These are phyloP conservation scores for Gila orcuttii DNA, from an alignment of 2,113 vertebrate species.

Conservation along the genomic window DNA sequence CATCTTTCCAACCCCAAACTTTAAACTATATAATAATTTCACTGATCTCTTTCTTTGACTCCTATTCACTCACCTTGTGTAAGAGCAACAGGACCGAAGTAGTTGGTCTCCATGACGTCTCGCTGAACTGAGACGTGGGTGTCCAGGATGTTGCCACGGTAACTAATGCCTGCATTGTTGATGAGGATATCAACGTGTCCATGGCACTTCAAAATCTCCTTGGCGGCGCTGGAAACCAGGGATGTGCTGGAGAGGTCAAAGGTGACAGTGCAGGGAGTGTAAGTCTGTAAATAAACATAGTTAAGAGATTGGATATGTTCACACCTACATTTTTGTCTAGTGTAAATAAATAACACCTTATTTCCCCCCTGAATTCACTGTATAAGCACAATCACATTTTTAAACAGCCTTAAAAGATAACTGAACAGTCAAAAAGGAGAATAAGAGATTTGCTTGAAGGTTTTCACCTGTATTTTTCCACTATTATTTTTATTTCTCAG, in stretches of 20 bases:
- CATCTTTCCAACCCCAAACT: too few species aligned
- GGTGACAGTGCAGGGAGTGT: conserved; percentile 79
- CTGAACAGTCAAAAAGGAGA: not conserved
- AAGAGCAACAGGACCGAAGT: conserved; percentile 92
- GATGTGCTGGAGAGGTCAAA: conserved; percentile 86
- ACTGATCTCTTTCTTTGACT: not conserved
- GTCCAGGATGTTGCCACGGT: conserved; percentile 85
- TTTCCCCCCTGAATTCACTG: not conserved
- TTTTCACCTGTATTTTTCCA: conserved; percentile 61
- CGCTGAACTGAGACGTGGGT: conserved; percentile 86
- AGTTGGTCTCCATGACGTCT: conserved; percentile 93
- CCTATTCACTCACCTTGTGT: conserved; percentile 85
- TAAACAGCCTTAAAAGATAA: not conserved
- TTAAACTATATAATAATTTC: not conserved
- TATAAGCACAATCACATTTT: not conserved
- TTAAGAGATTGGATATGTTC: not conserved
- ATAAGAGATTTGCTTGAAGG: not conserved
- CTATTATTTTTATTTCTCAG: conserved; percentile 64
- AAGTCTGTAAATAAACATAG: conserved; percentile 67
- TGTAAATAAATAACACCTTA: not conserved
- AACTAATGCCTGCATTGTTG: conserved; percentile 96
- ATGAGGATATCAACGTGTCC: conserved; percentile 90
- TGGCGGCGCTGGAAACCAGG: conserved; percentile 73
- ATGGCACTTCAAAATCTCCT: conserved; percentile 83
- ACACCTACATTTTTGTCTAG: not conserved